A percentile compares a stretch with the other conserved stretches of the same genome.
Evolutionary conservation across 2,113 vertebrate genomes (phyloP).

Genomic region (Paracanthobrama guichenoti): DNA sequence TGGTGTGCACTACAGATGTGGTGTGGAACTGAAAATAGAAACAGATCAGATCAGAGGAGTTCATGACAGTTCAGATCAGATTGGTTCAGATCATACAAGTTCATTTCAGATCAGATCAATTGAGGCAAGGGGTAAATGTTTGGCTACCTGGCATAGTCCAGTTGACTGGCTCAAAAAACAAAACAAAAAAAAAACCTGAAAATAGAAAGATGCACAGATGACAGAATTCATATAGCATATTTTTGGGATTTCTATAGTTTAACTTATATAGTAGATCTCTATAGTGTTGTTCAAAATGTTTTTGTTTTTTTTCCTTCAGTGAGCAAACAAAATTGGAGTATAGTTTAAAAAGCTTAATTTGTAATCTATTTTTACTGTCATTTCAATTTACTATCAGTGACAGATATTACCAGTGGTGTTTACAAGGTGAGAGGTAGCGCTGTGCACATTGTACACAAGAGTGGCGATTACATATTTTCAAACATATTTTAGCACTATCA

Average conservation of each 20-base stretch:
- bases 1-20: background rate
- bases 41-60: background rate
- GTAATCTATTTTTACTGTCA: background rate
- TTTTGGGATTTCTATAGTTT: background rate
- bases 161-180: background rate
- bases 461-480: background rate
- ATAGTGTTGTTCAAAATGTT: background rate
- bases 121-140: background rate
- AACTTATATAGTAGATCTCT: too few species aligned
- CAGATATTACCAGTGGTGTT: background rate
- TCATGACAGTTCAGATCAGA: background rate
- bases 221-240: background rate
- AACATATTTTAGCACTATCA: background rate
- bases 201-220: background rate
- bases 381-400: constrained; percentile 10
- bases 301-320: background rate
- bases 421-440: background rate
- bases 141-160: background rate
- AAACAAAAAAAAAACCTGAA: too few species aligned
- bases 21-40: constrained; percentile 4
- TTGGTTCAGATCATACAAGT: background rate
- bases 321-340: background rate
- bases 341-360: constrained; percentile 8
- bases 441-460: background rate
- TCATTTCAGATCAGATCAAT: background rate